phyloP scores from a whole-genome alignment of 1,140 invertebrate genomes.

The Aphaenogaster floridana region DNA sequence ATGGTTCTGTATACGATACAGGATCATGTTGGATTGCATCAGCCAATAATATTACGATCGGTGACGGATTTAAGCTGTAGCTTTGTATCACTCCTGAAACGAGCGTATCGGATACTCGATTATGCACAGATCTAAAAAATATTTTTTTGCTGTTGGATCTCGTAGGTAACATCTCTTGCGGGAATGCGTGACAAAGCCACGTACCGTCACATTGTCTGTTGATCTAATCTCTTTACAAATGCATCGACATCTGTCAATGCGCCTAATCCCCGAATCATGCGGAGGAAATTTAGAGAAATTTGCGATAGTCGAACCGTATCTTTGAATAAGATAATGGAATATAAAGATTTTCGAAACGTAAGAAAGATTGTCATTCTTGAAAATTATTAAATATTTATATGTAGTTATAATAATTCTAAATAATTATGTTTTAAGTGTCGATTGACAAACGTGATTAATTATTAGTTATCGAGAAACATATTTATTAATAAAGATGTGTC shows the following conservation, averaged over 20 bases:
- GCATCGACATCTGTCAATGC: neutral
- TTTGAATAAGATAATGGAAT: neutral
- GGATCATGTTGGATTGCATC: slow-evolving; percentile 25
- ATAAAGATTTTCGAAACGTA: neutral
- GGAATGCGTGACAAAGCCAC: neutral
- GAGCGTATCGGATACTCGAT: slow-evolving; percentile 9
- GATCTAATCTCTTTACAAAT: slow-evolving; percentile 31
- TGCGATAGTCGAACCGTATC: neutral
- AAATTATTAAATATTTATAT: neutral
- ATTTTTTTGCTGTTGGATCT: neutral
- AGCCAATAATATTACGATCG: slow-evolving; percentile 28
- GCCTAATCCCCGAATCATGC: neutral
- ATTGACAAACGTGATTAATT: neutral
- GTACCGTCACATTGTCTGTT: neutral
- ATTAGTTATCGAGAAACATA: neutral
- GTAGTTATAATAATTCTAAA: neutral
- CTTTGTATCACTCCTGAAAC: slow-evolving; percentile 30
- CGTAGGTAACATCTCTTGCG: neutral
- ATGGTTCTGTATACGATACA: slow-evolving; percentile 4
- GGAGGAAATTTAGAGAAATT: neutral
- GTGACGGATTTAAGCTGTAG: neutral
- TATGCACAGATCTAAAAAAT: slow-evolving; percentile 4
- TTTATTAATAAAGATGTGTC: neutral
- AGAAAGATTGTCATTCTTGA: neutral
- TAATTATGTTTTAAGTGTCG: neutral